Percentiles rank a stretch among this genome's conserved stretches.
Conservation (phyloP, 2,797 vertebrate species). For the Oryzias dopingdopingensis region DNA sequence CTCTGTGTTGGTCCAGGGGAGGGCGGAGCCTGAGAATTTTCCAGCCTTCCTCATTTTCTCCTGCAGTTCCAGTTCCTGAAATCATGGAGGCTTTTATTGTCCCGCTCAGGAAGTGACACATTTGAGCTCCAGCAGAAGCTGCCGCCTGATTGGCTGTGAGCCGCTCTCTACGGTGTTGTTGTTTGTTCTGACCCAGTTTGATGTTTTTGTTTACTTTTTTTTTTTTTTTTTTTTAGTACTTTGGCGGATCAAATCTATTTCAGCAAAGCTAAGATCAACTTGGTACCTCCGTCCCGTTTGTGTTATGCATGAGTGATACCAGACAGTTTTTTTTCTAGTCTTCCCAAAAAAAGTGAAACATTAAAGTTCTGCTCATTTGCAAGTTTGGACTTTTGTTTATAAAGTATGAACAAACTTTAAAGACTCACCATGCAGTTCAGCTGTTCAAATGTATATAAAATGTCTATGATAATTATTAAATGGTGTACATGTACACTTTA, state of each 20-base stretch:
- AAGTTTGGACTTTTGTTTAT: constrained; percentile 90
- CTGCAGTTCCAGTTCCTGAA: constrained; percentile 2
- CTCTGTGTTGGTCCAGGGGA: too few relatives aligned
- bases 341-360: constrained; percentile 82
- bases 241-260: constrained; percentile 57
- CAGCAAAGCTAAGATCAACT: constrained; percentile 77
- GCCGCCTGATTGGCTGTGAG: constrained; percentile 23
- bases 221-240: constrained; percentile 68
- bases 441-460: constrained; percentile 99
- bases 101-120: constrained; percentile 54
- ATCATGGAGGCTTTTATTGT: constrained; percentile 49
- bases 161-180: constrained; percentile 49
- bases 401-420: constrained; percentile 96
- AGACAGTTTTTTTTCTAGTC: constrained; percentile 99
- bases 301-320: constrained; percentile 97
- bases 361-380: constrained; percentile 87
- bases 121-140: constrained; percentile 3
- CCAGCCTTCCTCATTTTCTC: too few relatives aligned
- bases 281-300: constrained; percentile 90
- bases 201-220: constrained; percentile 47
- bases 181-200: constrained; percentile 52
- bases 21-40: too few relatives aligned
- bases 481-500: constrained; percentile 90
- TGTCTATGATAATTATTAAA: constrained; percentile 99
- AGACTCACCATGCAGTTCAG: constrained; percentile 93